Evolutionary conservation across 2,113 vertebrate genomes (phyloP), one percentile per base, ranked within the genome.

Genomic region (Camelus bactrianus): DNA sequence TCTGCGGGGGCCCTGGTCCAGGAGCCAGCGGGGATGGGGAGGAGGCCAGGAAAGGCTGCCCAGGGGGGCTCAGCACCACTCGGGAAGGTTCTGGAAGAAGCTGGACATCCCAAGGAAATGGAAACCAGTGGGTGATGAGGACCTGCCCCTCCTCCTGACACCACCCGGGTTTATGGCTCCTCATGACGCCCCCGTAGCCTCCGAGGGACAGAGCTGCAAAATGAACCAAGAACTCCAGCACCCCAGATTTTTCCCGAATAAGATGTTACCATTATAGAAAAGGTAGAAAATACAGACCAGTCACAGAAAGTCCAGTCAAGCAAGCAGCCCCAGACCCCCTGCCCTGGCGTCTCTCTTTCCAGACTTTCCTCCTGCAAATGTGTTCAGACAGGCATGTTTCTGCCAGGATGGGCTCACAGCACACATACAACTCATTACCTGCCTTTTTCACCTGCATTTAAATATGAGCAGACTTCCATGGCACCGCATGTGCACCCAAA

Each of bases 381-480:
- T 6, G 3, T 46, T 46, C 35, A 28, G 48, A 48, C 3, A 5
- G 32, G 28, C 17, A 2, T 75, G 12, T 76, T 24, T 52, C 35
- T 13, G 50, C 32, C 35, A 86, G 58, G 79, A 60, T 30, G 72
- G 24, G 10, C 8, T 72, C 19, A 17, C 17, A 22, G 42, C 8
- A 12, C 3, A 16, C 16, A 10, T 1, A 46, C 13, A 30, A 24
- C 5, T n/a, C 28, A 30, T n/a, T n/a, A 52, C 32, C 75, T 20
- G 24, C 16, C 14, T 35, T 28, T 58, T 30, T 17, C 24, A 38
- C 70, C 35, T 32, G 22, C 62, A 88, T 9, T 22, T 4, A 46
- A n/a, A 16, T 20, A 2, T 2, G 19, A 14, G 42, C 0, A 1
- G 20, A n/a, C 42, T 19, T n/a, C n/a, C 84, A 22, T 5, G 17